Evolutionary conservation across 2,797 vertebrate genomes (phyloP).

Genomic region (Pitangus sulphuratus): DNA sequence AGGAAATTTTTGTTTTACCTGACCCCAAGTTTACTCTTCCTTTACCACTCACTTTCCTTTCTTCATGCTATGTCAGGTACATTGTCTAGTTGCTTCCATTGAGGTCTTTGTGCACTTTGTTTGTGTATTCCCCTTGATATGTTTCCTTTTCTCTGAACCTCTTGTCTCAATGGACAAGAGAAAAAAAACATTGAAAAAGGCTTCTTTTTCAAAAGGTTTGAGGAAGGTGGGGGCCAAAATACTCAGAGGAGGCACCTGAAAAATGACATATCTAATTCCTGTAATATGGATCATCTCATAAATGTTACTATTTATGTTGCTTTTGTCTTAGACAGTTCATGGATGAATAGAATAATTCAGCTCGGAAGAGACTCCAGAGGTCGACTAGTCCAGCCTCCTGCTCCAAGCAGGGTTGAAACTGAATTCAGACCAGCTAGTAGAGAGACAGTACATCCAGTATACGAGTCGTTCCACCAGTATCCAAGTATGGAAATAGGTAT

Average conservation of each 20-base stretch:
- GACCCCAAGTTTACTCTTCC: not conserved
- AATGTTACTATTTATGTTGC: not conserved
- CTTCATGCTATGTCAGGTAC: not conserved
- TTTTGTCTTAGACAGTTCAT: not conserved
- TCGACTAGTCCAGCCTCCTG: not conserved
- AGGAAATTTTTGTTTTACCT: not conserved
- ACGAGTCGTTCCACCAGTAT: not conserved
- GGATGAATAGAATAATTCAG: not conserved
- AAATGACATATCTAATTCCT: not conserved
- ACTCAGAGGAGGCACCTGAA: not conserved
- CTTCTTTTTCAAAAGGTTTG: not conserved
- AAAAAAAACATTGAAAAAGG: rapidly evolving
- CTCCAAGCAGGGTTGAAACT: not conserved
- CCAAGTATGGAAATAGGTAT: not conserved
- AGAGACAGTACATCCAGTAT: not conserved
- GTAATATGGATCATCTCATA: not conserved
- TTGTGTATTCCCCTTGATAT: not conserved
- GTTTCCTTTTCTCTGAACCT: not conserved
- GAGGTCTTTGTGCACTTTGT: not conserved
- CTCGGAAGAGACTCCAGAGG: not conserved
- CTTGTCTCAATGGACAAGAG: not conserved
- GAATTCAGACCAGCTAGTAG: not conserved
- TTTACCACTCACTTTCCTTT: not conserved
- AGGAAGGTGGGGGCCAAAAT: not conserved
- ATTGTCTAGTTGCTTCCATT: rapidly evolving